Percentiles rank a stretch among this genome's conserved stretches.
Conservation (phyloP, 2,888 invertebrate genomes). For the Synergus umbraculus region DNA sequence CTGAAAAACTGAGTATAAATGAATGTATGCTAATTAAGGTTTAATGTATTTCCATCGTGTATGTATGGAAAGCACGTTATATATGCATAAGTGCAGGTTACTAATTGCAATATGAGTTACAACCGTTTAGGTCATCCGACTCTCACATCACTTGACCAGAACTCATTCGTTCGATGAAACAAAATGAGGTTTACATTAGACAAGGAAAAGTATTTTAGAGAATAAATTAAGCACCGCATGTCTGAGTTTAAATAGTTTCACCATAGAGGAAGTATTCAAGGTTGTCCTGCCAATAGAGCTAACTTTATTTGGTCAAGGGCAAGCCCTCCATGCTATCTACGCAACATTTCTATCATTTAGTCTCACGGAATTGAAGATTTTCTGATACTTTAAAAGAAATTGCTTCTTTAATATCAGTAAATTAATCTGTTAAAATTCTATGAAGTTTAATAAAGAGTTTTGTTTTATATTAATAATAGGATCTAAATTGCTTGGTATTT, state of each 20-base stretch:
- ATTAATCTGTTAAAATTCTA: too few relatives aligned
- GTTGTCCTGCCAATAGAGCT: not conserved
- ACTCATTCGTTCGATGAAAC: not conserved
- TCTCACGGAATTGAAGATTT: not conserved
- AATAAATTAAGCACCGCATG: conserved; percentile 19
- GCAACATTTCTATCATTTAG: not conserved
- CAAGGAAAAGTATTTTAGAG: not conserved
- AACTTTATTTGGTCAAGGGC: conserved; percentile 22
- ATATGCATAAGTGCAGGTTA: conserved; percentile 5
- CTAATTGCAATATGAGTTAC: conserved; percentile 2
- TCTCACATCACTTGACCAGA: conserved; percentile 23
- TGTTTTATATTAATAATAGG: not conserved
- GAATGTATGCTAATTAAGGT: conserved; percentile 20
- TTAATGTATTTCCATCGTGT: not conserved
- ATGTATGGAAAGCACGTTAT: not conserved
- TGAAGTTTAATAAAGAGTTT: not conserved
- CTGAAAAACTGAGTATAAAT: not conserved
- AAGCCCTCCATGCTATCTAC: not conserved
- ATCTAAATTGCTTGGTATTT: not conserved
- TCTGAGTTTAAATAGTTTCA: not conserved
- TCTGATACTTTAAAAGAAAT: not conserved
- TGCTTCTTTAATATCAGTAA: not conserved
- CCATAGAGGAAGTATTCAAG: conserved; percentile 7
- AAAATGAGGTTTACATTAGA: conserved; percentile 19
- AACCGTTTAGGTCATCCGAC: conserved; percentile 9